Evolutionary conservation across 1,140 invertebrate species (phyloP), one percentile per base, ranked within the genome.

Genomic region (Cydia pomonella): DNA sequence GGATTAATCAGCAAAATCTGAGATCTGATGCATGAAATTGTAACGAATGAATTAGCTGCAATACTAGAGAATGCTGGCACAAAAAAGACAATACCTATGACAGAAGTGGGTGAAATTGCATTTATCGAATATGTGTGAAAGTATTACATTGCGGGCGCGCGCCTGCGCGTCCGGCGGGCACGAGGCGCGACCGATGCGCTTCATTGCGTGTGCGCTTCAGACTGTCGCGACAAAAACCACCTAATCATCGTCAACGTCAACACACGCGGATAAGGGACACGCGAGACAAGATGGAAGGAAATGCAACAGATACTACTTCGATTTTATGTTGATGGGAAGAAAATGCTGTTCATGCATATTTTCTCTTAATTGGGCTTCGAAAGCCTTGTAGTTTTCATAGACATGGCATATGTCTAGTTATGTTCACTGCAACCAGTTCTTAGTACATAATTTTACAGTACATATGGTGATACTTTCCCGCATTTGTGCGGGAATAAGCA

Each of bases 71-170:
- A 64, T 64, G 62, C 62, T 29, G 62, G 23, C 25, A 64, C 62
- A 64, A 69, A 69, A 69, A 69, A 59, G 16, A 69, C 64, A 69
- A 69, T 69, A 59, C 50, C 6, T 59, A 33, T 69, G 64, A 69
- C 29, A 69, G 64, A 69, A 84, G 83, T 86, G 80, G 84, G 85
- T 84, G 88, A 88, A 87, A 88, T 82, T 88, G 75, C 76, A 72
- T 80, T 76, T 77, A 78, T 82, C 75, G 62, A 76, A 81, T 79
- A 86, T 80, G 85, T 84, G 89, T 88, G 89, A 91, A 91, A 89
- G 89, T 89, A 84, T 76, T 80, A 77, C 73, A 76, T 73, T 79
- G 79, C 78, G 72, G 77, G 79, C 78, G 74, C 72, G 77, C 73
- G 82, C 79, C 82, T 77, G 81, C 80, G 85, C 59, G 69, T 50